These are phyloP conservation scores for Dasyprocta punctata DNA, from an alignment of 2,113 vertebrate genomes.

Conservation along the genomic window DNA sequence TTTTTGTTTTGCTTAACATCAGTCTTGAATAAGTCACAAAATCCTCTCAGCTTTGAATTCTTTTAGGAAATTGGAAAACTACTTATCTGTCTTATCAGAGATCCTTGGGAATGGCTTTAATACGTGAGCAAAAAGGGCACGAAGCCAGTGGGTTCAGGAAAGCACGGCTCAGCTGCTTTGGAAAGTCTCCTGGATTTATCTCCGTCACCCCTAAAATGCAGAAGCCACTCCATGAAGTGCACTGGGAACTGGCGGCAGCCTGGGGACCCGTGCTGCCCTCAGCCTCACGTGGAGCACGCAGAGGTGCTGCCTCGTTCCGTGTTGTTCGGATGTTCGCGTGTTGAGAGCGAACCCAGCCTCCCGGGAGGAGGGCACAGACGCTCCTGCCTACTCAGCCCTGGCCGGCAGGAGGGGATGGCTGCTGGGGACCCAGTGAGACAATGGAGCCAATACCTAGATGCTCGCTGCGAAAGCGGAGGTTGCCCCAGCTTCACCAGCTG, in stretches of 20 bases:
- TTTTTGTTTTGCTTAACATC: rapidly evolving
- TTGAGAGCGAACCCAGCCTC: no score
- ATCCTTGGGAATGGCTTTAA: background rate
- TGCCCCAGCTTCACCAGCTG: rapidly evolving
- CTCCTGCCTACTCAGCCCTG: rapidly evolving
- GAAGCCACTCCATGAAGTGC: background rate
- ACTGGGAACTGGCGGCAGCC: rapidly evolving
- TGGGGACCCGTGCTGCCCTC: rapidly evolving
- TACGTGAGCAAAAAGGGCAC: background rate
- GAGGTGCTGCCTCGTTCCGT: rapidly evolving
- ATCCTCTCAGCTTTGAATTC: rapidly evolving
- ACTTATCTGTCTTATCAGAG: background rate
- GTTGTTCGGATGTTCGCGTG: rapidly evolving
- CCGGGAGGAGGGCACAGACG: rapidly evolving
- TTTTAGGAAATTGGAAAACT: background rate
- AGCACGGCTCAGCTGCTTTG: background rate
- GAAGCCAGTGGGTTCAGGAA: background rate
- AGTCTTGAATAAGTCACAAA: background rate
- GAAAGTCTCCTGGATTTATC: background rate
- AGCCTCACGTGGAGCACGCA: rapidly evolving
- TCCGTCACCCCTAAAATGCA: background rate
- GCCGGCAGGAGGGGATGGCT: rapidly evolving
- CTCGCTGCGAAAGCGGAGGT: background rate
- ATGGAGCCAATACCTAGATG: rapidly evolving
- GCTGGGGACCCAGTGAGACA: rapidly evolving